Conservation (phyloP, 2,888 invertebrate genomes). For the Megalurothrips usitatus region DNA sequence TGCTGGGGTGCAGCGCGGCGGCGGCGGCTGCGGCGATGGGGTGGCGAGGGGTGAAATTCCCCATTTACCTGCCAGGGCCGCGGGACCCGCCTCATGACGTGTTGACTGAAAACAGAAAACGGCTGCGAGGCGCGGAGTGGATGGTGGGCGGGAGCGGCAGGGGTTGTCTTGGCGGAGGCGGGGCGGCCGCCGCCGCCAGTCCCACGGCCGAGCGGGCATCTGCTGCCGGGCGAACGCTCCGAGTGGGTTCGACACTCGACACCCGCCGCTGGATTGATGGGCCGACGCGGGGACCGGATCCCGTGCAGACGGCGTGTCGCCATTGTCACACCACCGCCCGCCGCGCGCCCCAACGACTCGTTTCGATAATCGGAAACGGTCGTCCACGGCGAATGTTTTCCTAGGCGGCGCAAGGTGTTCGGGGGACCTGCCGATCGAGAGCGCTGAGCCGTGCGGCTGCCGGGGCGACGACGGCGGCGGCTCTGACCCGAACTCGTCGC, state of each 20-base stretch:
- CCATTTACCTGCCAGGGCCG: neutral
- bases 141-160: neutral
- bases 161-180: too few species aligned
- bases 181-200: too few species aligned
- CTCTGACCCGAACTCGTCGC: too few species aligned
- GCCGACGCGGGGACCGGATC: neutral
- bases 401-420: neutral
- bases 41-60: conserved; percentile 13
- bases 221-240: too few species aligned
- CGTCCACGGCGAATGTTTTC: neutral
- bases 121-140: neutral
- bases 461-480: too few species aligned
- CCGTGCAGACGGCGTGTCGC: neutral
- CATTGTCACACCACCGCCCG: neutral
- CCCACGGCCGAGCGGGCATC: too few species aligned
- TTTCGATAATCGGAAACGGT: neutral
- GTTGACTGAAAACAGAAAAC: conserved; percentile 22
- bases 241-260: neutral
- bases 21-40: neutral
- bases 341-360: neutral
- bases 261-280: too few species aligned
- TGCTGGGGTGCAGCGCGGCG: neutral
- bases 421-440: neutral
- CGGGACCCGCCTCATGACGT: neutral
- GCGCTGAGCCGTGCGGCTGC: too few species aligned